Base-by-base conservation (phyloP, 1,140 invertebrate species). In the Ectropis grisescens region DNA sequence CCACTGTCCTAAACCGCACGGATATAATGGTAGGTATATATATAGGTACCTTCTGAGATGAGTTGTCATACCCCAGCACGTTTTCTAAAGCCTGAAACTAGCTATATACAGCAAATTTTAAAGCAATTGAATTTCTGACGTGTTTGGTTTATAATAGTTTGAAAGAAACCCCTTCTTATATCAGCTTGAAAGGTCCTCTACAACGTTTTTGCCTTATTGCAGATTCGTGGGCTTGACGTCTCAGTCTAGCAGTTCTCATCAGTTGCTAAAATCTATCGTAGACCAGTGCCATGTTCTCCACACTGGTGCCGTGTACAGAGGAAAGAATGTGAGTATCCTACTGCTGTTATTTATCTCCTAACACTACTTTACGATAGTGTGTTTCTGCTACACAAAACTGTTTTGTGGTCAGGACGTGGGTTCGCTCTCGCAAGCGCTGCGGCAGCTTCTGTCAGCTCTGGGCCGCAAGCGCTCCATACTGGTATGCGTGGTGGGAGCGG, bases 401-500 rank as follows among this genome's bases (percentile, higher is more conserved):
- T 16, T 13, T 42, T 16, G 2, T 28, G 12, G 11, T 31, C 43
- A 78, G 85, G 87, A 85, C 49, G 71, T 88, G 32, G 56, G 72
- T 16, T 82, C 75, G 1, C 85, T 88, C 38, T 66, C 78, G 16
- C 61, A 72, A 32, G 69, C 84, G 4, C 62, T 90, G 29, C 79
- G 78, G 13, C 61, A 67, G 13, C 55, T 88, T 13, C 64, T 90
- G 33, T 60, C 61, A 1, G 84, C 85, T 23, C 71, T 85, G 25
- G 84, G 84, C 12, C 67, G 85, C 16, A 68, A 84, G 28, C 74
- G 86, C 13, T 86, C 85, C 7, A 61, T 91, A 25, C 79, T 92
- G 22, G 79, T 93, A 24, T 83, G 91, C 11, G 84, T 93, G 36
- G 91, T 92, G 58, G 91, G 89, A 0, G 68, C 93, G 4, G 91